Percentiles rank a stretch among this genome's conserved stretches.
Evolutionary conservation across 2,113 vertebrate genomes (phyloP).

Genomic region (Chaetops frenatus): DNA sequence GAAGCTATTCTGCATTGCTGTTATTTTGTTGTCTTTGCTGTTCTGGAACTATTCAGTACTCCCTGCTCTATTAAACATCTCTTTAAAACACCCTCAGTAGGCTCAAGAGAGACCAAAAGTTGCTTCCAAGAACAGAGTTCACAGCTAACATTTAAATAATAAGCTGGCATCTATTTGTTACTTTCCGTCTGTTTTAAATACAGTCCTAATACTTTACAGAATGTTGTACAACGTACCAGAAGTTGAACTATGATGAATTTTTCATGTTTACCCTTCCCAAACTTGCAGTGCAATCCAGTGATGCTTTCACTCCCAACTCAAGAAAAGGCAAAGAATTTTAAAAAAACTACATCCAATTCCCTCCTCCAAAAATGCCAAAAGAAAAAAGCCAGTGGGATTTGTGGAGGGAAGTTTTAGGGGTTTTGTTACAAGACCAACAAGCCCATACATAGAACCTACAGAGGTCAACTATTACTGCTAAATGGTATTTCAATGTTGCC

Average conservation of each 20-base stretch:
- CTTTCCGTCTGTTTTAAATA: constrained; percentile 9
- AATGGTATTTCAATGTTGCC: neutral
- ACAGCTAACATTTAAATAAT: neutral
- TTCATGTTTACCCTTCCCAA: neutral
- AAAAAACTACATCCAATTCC: neutral
- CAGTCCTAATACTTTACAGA: neutral
- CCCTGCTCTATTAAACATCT: neutral
- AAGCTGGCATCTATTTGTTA: neutral
- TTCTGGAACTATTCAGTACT: neutral
- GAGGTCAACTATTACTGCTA: neutral
- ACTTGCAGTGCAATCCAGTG: neutral
- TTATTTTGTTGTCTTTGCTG: neutral
- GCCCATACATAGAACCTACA: neutral
- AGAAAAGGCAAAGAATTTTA: neutral
- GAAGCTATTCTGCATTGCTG: neutral
- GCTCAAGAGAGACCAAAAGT: neutral
- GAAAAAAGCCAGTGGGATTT: neutral
- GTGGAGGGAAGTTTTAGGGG: neutral
- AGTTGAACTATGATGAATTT: neutral
- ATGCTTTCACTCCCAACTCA: neutral
- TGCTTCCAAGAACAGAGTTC: neutral
- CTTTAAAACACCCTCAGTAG: neutral
- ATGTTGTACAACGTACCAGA: neutral
- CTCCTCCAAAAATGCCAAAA: accelerated
- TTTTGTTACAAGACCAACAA: neutral